Conservation (phyloP, 2,888 invertebrate genomes). For the Philopedon plagiatum region DNA sequence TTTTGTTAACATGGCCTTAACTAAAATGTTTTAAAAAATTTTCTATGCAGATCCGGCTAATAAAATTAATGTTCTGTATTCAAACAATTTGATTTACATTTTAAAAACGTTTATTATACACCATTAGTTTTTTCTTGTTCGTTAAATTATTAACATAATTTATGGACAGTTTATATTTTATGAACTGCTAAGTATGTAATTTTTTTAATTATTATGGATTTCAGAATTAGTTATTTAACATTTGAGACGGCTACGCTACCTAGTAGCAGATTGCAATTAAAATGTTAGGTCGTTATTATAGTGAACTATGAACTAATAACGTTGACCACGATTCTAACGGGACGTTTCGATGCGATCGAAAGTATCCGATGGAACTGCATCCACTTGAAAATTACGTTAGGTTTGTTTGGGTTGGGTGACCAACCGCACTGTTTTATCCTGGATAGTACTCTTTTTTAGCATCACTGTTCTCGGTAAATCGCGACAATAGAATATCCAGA, state of each 20-base stretch:
- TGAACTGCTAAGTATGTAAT: neutral
- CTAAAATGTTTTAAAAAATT: constrained; percentile 5
- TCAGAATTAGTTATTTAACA: neutral
- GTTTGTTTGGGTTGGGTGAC: too few species aligned
- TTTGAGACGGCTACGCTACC: neutral
- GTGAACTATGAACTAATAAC: neutral
- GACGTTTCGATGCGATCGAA: too few species aligned
- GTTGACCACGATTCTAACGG: too few species aligned
- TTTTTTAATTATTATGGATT: neutral
- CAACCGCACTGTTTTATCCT: too few species aligned
- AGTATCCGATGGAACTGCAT: too few species aligned
- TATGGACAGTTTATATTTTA: constrained; percentile 3
- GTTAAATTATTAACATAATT: constrained; percentile 15
- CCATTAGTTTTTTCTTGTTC: constrained; percentile 9
- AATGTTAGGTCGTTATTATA: neutral
- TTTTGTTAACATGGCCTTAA: constrained; percentile 10
- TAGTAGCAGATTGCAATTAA: neutral
- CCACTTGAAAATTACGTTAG: too few species aligned
- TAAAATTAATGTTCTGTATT: constrained; percentile 24
- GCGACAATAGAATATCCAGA: too few species aligned
- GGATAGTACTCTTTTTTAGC: too few species aligned
- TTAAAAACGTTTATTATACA: constrained; percentile 11
- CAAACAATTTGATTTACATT: constrained; percentile 27
- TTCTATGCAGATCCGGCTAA: constrained; percentile 6
- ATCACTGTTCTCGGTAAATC: too few species aligned